Base-by-base conservation (phyloP, 2,888 invertebrate species). In the Zhuqinia jingwanae region DNA sequence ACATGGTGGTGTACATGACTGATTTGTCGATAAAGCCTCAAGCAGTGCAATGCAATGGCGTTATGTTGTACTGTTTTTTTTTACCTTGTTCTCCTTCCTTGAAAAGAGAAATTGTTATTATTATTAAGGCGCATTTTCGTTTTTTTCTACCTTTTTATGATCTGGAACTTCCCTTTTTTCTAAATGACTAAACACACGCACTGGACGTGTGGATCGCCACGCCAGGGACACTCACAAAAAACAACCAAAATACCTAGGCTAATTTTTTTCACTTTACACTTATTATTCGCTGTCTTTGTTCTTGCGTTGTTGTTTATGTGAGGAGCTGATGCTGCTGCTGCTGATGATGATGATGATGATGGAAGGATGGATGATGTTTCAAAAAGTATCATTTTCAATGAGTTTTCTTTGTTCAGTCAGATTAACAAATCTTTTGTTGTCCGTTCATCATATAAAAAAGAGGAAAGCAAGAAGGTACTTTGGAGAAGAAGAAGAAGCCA, bases 391-490 rank as follows among this genome's bases (percentile, higher is more conserved):
- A 50, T 15, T 73, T 27, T 50, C 53, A 73, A n/a, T n/a, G n/a
- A n/a, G n/a, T n/a, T 17, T 73, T 20, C 20, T 15, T 53, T 25
- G 3, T 58, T 11, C 65, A n/a, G 27, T 42, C 8, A 83, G 65
- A 75, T 76, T 83, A 85, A 85, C 85, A 78, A 47, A 58, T 47
- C 42, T 47, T 78, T 56, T 85, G 85, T 85, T 85, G 78, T 70
- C 85, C 78, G 73, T 58, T 70, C 30, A 36, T n/a, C 15, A 56
- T 20, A 20, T 8, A 63, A 78, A 47, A 78, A 60, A n/a, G n/a
- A n/a, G n/a, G n/a, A n/a, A 60, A 42, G 42, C n/a, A 77, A 58
- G 42, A n/a, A 47, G 2, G 50, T 17, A 15, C 13, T 42, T n/a
- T 47, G 36, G 17, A 47, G 68, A n/a, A n/a, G n/a, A n/a, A n/a